Evolutionary conservation across 2,113 vertebrate genomes (phyloP).

Genomic region (Serinus canaria): DNA sequence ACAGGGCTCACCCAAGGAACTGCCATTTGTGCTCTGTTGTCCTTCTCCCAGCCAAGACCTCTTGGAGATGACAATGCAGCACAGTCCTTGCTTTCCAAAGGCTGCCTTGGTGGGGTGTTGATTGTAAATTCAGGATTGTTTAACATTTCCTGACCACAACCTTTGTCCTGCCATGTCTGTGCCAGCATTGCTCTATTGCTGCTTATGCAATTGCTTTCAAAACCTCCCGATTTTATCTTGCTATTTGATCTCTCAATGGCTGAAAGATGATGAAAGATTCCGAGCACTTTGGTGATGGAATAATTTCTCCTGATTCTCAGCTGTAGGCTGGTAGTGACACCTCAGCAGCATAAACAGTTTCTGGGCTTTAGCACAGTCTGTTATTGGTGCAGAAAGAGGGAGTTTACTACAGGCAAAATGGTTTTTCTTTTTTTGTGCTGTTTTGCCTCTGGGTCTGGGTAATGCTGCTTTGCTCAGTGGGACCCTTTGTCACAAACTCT

Average conservation of each 20-base stretch:
- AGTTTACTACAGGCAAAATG: background rate
- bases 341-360: background rate
- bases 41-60: background rate
- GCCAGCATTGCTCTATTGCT: background rate
- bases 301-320: background rate
- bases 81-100: background rate
- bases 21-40: background rate
- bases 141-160: background rate
- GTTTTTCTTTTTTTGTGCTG: background rate
- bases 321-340: background rate
- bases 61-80: background rate
- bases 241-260: slow-evolving; percentile 14
- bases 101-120: background rate
- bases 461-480: background rate
- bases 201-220: slow-evolving; percentile 50
- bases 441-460: background rate
- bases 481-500: background rate
- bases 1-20: background rate
- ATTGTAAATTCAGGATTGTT: background rate
- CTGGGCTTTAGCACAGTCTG: background rate
- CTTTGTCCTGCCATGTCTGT: background rate
- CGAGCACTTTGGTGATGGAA: background rate
- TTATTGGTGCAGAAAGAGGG: background rate
- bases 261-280: slow-evolving; percentile 30
- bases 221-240: slow-evolving; percentile 51